Conservation (phyloP, 2,113 vertebrate genomes). For the Prolemur simus region DNA sequence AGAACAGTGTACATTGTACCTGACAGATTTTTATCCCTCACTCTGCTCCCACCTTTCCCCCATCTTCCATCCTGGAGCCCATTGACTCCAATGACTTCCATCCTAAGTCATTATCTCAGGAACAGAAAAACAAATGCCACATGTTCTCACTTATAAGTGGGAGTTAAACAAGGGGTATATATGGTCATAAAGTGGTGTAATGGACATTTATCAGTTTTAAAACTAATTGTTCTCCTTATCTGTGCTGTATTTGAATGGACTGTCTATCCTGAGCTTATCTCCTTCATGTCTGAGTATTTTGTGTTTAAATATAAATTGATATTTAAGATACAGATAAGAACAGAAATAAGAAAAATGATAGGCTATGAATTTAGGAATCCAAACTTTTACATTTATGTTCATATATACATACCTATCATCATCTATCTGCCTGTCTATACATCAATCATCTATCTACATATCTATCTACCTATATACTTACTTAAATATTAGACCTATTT, state of each 20-base stretch:
- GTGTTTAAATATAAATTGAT: constrained; percentile 14
- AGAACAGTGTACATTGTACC: too few species aligned
- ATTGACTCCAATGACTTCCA: too few species aligned
- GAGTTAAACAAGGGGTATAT: too few species aligned
- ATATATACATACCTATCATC: background rate
- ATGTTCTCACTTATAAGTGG: too few species aligned
- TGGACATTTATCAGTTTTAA: background rate
- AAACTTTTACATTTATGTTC: background rate
- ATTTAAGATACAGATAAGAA: background rate
- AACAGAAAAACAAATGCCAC: too few species aligned
- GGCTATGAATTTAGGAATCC: background rate
- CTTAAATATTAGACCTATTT: background rate
- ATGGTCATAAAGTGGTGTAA: too few species aligned
- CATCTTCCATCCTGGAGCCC: too few species aligned
- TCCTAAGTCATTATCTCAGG: too few species aligned
- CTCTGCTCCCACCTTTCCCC: too few species aligned
- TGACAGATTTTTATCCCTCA: too few species aligned
- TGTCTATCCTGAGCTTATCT: background rate
- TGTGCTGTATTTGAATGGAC: background rate
- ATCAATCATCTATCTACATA: background rate
- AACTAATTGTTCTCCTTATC: background rate
- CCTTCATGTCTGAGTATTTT: background rate
- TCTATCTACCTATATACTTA: background rate
- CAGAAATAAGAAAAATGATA: background rate
- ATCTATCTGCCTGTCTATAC: background rate